Percentiles rank a stretch among this genome's conserved stretches.
phyloP scores from a whole-genome alignment of 2,113 vertebrate species.

The Chaetura pelagica region DNA sequence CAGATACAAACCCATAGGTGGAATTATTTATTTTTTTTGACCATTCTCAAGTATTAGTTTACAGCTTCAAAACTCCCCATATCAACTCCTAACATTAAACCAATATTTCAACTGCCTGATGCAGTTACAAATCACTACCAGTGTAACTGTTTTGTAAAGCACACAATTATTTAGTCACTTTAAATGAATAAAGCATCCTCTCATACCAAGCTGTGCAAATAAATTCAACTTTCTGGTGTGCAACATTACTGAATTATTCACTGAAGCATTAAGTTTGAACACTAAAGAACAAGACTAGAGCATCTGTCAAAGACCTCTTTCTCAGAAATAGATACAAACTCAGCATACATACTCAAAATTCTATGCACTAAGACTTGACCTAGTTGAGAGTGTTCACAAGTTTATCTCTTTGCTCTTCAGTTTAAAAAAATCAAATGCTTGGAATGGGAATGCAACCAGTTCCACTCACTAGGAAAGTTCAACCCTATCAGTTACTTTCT shows the following conservation, averaged over 20 bases:
- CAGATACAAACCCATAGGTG: slow-evolving; percentile 59
- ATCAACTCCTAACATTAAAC: not conserved
- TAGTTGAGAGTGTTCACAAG: not conserved
- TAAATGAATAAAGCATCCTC: not conserved
- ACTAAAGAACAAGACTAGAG: not conserved
- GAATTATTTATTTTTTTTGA: slow-evolving; percentile 33
- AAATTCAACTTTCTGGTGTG: not conserved
- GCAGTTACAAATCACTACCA: not conserved
- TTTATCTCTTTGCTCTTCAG: not conserved
- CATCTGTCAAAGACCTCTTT: not conserved
- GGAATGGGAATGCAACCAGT: not conserved
- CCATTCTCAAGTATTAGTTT: slow-evolving; percentile 1
- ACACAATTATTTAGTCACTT: not conserved
- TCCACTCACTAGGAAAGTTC: not conserved
- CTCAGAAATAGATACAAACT: not conserved
- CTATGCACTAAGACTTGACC: not conserved
- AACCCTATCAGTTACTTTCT: not conserved
- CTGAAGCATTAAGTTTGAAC: not conserved
- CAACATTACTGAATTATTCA: not conserved
- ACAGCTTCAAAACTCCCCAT: not conserved
- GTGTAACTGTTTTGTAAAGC: not conserved
- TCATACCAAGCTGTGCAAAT: not conserved
- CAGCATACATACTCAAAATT: not conserved
- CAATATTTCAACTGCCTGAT: not conserved
- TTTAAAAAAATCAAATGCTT: not conserved